Percentiles rank a stretch among this genome's conserved stretches.
Evolutionary conservation across 2,113 vertebrate species (phyloP).

Genomic region (Phalacrocorax aristotelis): DNA sequence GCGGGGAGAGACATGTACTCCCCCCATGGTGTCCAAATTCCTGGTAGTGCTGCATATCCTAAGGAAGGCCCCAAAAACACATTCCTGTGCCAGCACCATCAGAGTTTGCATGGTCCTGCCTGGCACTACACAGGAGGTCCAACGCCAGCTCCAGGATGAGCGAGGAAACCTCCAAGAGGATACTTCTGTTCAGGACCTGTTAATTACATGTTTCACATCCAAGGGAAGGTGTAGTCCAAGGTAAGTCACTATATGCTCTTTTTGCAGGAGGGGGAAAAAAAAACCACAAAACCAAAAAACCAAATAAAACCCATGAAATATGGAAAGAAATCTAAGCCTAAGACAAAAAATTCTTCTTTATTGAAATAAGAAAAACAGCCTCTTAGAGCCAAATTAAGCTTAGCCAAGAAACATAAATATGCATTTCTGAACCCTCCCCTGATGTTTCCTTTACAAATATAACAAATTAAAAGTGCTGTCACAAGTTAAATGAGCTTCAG

Average conservation of each 20-base stretch:
- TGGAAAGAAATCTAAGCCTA: not conserved
- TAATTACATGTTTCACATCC: not conserved
- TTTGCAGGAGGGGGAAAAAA: not conserved
- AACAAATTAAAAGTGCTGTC: not conserved
- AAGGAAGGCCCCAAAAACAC: not conserved
- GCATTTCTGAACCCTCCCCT: not conserved
- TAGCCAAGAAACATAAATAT: slow-evolving; percentile 3
- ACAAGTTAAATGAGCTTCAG: not conserved
- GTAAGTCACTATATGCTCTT: not conserved
- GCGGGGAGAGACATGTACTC: accelerated
- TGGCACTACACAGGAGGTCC: not conserved
- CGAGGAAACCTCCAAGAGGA: not conserved
- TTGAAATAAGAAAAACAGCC: not conserved
- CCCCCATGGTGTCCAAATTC: accelerated
- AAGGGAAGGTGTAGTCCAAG: not conserved
- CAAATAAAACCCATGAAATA: accelerated
- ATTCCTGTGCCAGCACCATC: not conserved
- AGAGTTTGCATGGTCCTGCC: not conserved
- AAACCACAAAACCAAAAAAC: not conserved
- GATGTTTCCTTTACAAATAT: not conserved
- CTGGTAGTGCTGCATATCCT: not conserved
- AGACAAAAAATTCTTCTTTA: not conserved
- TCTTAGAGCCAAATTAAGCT: not conserved
- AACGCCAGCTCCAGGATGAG: not conserved
- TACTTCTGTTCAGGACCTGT: not conserved